Conservation (phyloP, 2,888 invertebrate genomes). For the Dolichopus griseipennis region DNA sequence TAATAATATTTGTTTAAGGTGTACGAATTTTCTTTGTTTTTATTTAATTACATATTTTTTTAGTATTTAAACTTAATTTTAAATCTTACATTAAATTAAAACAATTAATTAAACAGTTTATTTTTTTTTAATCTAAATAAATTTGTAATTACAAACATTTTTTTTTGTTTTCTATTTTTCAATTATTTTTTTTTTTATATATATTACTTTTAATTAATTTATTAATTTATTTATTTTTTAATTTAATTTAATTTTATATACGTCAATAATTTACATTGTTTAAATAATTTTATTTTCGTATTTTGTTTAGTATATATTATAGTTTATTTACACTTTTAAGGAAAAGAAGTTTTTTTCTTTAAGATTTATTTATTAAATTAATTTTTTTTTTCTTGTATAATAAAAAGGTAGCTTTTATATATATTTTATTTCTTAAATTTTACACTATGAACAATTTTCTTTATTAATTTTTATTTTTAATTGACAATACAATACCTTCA, state of each 20-base stretch:
- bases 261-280: background rate
- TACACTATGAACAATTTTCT: background rate
- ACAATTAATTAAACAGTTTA: background rate
- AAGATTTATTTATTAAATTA: too few species aligned
- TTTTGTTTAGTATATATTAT: background rate
- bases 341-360: background rate
- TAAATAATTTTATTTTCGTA: background rate
- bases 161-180: background rate
- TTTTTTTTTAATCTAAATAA: background rate
- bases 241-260: background rate
- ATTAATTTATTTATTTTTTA: background rate
- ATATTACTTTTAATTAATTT: background rate
- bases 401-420: background rate
- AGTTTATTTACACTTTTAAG: background rate
- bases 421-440: background rate
- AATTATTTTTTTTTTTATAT: background rate
- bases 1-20: background rate
- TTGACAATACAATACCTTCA: conserved; percentile 1
- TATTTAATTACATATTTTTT: background rate
- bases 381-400: background rate
- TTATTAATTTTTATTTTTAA: background rate
- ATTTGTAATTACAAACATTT: background rate
- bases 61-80: background rate
- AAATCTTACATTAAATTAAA: background rate
- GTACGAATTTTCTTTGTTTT: background rate